Conservation (phyloP, 2,888 invertebrate species). For the Tachystola acroxantha region DNA sequence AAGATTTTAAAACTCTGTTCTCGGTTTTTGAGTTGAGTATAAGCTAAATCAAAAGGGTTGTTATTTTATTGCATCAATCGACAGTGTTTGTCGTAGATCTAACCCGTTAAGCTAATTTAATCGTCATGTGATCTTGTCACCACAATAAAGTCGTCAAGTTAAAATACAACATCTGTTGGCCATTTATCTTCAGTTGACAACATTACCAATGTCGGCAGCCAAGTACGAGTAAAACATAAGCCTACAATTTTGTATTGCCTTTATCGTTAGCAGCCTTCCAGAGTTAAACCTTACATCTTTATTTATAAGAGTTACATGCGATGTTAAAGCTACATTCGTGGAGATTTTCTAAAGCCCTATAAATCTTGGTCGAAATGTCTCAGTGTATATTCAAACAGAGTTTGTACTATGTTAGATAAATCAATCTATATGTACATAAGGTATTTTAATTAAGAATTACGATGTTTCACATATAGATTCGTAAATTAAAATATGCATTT, state of each 20-base stretch:
- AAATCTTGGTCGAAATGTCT: conserved; percentile 42
- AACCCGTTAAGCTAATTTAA: too few species aligned
- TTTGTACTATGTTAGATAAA: conserved; percentile 34
- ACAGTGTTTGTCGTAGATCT: too few species aligned
- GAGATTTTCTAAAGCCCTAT: conserved; percentile 29
- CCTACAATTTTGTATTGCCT: conserved; percentile 30
- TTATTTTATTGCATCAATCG: too few species aligned
- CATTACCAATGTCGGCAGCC: conserved; percentile 48
- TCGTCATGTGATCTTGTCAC: too few species aligned
- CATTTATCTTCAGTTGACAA: conserved; percentile 66
- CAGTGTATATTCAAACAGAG: conserved; percentile 35
- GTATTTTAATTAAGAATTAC: conserved; percentile 6
- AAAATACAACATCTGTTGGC: conserved; percentile 28
- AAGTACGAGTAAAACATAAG: conserved; percentile 50
- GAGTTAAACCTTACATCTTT: conserved; percentile 23
- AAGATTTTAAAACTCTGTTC: too few species aligned
- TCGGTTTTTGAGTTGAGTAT: too few species aligned
- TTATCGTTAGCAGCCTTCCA: conserved; percentile 21
- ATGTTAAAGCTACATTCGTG: conserved; percentile 13
- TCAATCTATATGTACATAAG: conserved; percentile 18
- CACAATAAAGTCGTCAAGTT: conserved; percentile 3
- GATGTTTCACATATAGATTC: too few species aligned
- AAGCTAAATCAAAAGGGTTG: too few species aligned
- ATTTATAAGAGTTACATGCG: conserved; percentile 23
- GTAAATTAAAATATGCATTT: too few species aligned